Evolutionary conservation across 2,888 invertebrate genomes (phyloP).

Genomic region (Drosophila tripunctata): DNA sequence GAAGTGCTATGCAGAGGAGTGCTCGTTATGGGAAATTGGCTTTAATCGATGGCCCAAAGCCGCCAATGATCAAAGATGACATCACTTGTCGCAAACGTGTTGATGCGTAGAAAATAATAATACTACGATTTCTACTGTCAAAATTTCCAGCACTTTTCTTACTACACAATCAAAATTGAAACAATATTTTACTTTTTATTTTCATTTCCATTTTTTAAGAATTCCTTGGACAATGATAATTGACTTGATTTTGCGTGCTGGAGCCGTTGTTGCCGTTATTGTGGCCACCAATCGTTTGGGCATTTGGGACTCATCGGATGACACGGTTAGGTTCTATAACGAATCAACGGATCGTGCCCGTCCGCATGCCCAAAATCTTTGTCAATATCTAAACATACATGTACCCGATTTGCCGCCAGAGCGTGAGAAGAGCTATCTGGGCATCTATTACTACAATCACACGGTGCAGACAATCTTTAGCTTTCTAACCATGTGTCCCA

Average conservation of each 20-base stretch:
- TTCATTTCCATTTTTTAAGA: not conserved
- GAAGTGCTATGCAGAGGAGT: too few species aligned
- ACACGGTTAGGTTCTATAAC: conserved; percentile 41
- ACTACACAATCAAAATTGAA: not conserved
- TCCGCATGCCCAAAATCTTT: conserved; percentile 43
- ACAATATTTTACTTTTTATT: not conserved
- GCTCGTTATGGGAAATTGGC: not conserved
- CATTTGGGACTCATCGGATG: conserved; percentile 54
- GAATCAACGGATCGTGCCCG: conserved; percentile 2
- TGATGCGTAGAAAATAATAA: not conserved
- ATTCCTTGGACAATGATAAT: conserved; percentile 44
- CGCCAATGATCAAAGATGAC: conserved; percentile 60
- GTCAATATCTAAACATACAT: conserved; percentile 45
- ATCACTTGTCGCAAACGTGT: conserved; percentile 51
- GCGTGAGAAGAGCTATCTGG: conserved; percentile 44
- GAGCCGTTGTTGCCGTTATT: conserved; percentile 54
- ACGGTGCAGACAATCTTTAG: conserved; percentile 38
- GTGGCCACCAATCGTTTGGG: conserved; percentile 43
- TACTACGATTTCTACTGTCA: conserved; percentile 16
- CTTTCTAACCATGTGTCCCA: conserved; percentile 41
- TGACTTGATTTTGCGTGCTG: conserved; percentile 44
- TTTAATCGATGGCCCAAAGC: not conserved
- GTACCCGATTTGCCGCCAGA: conserved; percentile 57
- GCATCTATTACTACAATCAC: conserved; percentile 58
- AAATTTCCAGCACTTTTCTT: conserved; percentile 28